Evolutionary conservation across 2,888 invertebrate genomes (phyloP).

Genomic region (Clunio marinus): DNA sequence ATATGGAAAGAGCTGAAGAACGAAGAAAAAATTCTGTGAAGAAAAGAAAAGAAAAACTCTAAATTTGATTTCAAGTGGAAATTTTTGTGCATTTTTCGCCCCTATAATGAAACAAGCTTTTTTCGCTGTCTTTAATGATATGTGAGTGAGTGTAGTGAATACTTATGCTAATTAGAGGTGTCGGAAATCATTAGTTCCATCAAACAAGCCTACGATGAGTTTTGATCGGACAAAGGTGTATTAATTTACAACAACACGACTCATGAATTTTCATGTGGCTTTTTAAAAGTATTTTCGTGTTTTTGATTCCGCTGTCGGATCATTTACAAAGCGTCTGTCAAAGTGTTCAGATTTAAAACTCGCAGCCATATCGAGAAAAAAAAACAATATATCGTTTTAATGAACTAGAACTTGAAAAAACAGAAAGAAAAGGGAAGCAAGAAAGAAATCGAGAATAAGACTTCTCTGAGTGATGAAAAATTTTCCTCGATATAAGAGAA

Average conservation of each 20-base stretch:
- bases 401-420: slow-evolving; percentile 12
- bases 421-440: neutral
- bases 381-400: too few species aligned
- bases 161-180: neutral
- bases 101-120: neutral
- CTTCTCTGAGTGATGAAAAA: neutral
- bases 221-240: too few species aligned
- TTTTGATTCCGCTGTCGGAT: too few species aligned
- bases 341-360: neutral
- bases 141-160: slow-evolving; percentile 1
- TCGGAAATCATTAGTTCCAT: too few species aligned
- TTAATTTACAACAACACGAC: too few species aligned
- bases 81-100: neutral
- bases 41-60: too few species aligned
- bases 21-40: too few species aligned
- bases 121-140: neutral
- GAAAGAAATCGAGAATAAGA: neutral
- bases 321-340: neutral
- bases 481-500: neutral
- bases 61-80: too few species aligned
- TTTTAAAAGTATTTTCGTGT: too few species aligned
- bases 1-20: neutral
- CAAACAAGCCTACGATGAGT: too few species aligned
- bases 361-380: too few species aligned
- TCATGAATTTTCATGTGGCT: neutral